Conservation (phyloP, 2,888 invertebrate species). For the Ormyrus labotus region DNA sequence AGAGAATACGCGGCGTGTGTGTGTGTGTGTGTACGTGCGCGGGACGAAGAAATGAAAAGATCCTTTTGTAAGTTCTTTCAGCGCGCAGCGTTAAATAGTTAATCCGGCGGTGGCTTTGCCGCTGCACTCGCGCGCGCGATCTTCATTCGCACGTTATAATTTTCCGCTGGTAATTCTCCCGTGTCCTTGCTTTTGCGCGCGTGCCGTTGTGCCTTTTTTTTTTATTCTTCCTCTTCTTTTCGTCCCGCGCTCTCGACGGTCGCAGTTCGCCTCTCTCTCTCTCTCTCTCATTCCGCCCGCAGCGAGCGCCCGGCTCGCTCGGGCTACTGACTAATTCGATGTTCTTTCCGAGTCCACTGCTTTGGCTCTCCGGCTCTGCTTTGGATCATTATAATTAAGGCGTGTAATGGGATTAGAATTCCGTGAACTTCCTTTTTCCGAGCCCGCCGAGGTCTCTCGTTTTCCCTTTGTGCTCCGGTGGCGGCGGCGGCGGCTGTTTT, state of each 20-base stretch:
- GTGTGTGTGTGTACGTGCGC: too few relatives aligned
- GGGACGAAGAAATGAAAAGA: constrained; percentile 49
- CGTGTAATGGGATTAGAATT: constrained; percentile 41
- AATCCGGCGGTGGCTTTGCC: constrained; percentile 34
- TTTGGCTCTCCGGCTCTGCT: constrained; percentile 14
- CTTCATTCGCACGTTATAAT: constrained; percentile 40
- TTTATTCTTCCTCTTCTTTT: not conserved
- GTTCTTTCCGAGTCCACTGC: not conserved
- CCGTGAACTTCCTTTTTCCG: not conserved
- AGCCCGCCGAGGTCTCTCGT: not conserved
- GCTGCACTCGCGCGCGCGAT: not conserved
- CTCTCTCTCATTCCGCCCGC: not conserved
- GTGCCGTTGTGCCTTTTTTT: constrained; percentile 2
- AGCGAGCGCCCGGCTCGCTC: not conserved
- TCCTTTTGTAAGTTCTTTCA: constrained; percentile 50
- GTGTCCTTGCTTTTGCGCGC: not conserved
- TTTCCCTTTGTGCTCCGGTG: not conserved
- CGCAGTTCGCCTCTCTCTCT: constrained; percentile 9
- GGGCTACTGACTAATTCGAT: constrained; percentile 38
- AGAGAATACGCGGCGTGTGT: too few relatives aligned
- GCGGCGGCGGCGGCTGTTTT: too few relatives aligned
- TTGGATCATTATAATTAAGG: constrained; percentile 53
- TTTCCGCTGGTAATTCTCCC: constrained; percentile 37
- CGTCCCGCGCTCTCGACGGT: not conserved
- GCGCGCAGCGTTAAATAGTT: constrained; percentile 46